These are phyloP conservation scores for Platycercus adscitus DNA, from an alignment of 2,113 vertebrate genomes.

Conservation along the genomic window DNA sequence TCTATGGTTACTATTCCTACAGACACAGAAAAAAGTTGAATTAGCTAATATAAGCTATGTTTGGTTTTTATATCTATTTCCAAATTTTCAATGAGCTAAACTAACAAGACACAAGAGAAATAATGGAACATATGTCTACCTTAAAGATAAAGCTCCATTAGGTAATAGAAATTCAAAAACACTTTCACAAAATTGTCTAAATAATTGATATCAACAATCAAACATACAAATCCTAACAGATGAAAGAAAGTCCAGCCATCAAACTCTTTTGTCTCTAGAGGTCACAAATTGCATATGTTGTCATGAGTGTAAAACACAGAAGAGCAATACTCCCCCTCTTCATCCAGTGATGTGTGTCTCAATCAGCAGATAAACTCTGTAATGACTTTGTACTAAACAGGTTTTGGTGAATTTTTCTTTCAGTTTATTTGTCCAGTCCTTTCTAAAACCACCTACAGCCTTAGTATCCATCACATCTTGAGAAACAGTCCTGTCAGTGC, in stretches of 20 bases:
- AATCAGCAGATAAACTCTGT: background rate
- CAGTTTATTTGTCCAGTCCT: background rate
- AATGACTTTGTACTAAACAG: background rate
- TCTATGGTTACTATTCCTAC: background rate
- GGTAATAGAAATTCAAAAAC: background rate
- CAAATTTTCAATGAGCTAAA: background rate
- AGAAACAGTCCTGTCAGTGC: fast-evolving
- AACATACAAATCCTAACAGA: background rate
- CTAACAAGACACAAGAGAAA: background rate
- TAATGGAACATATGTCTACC: background rate
- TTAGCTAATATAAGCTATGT: background rate
- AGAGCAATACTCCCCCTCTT: fast-evolving
- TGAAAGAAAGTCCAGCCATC: background rate
- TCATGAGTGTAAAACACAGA: background rate
- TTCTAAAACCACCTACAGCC: background rate
- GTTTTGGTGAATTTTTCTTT: background rate
- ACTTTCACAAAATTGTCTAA: background rate
- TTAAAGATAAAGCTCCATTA: background rate
- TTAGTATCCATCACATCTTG: background rate
- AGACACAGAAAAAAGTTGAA: background rate
- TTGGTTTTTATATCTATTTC: background rate
- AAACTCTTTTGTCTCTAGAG: background rate
- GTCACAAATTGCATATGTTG: background rate
- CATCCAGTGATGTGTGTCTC: background rate
- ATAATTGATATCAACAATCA: background rate